phyloP scores from a whole-genome alignment of 2,797 vertebrate species.

The Chelidonichthys spinosus region DNA sequence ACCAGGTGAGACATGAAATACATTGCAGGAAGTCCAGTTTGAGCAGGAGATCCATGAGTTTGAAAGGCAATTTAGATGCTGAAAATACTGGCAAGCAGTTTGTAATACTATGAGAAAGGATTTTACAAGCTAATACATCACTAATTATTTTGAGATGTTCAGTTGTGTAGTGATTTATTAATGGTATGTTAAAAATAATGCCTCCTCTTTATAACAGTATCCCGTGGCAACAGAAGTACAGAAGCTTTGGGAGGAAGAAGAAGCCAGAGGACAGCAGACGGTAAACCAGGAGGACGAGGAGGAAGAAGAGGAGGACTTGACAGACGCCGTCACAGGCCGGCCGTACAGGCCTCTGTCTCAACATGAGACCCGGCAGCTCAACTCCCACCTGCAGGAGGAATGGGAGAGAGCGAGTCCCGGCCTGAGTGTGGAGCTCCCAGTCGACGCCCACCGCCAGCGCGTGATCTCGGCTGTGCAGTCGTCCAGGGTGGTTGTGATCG shows the following conservation, averaged over 20 bases:
- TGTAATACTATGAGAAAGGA: neutral
- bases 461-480: constrained; percentile 87
- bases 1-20: too few species aligned
- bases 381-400: constrained; percentile 80
- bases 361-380: constrained; percentile 80
- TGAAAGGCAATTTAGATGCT: neutral
- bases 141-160: neutral
- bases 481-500: constrained; percentile 91
- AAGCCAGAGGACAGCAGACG: constrained; percentile 49
- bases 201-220: constrained; percentile 79
- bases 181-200: neutral
- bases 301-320: constrained; percentile 83
- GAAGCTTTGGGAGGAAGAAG: constrained; percentile 84
- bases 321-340: constrained; percentile 90
- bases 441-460: constrained; percentile 87
- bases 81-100: neutral
- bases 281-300: constrained; percentile 69
- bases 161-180: neutral
- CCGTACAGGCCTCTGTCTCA: constrained; percentile 82
- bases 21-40: neutral
- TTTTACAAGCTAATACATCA: neutral
- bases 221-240: constrained; percentile 86
- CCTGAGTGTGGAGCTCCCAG: constrained; percentile 85
- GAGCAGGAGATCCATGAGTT: neutral
- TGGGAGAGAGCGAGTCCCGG: constrained; percentile 85